Evolutionary conservation across 53 echinoderm and acorn worm genomes (phyloP), one percentile per base, ranked within the genome.

Genomic region (Apostichopus leukothele): DNA sequence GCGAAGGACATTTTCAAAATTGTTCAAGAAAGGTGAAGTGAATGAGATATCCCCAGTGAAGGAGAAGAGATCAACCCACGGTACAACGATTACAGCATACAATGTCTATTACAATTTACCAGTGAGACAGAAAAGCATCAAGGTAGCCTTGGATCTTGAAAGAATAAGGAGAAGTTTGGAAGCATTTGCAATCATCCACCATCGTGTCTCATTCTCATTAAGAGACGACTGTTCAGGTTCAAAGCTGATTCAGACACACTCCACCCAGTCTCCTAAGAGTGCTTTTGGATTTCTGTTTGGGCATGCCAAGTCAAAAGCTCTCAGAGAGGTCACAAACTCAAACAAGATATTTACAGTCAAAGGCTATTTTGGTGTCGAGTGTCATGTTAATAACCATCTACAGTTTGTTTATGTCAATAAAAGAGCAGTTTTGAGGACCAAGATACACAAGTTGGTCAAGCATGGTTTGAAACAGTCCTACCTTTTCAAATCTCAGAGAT

Each of bases 361-460:
- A 19, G 99, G 99, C 3, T 93, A 89, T 67, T 89, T 99, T 73
- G 93, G 96, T 7, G 73, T 83, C 9, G 94, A 92, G 16, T 93
- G 99, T 54, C 92, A 96, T 75, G 88, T 88, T 51, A 99, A 96
- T 87, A 99, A 96, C 86, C 89, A 83, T 18, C 63, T 93, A 77
- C 99, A 99, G 80, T 99, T 94, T 87, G 60, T 99, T 16, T 96
- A 93, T 77, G 93, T 99, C 8, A 99, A 96, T 86, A 91, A 88
- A 21, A 90, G 96, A 66, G 68, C 92, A 19, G 92, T 99, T 14
- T 75, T 94, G 71, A 94, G 93, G 79, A 94, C 99, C 7, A 96
- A 89, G 68, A 76, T 99, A 1, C 99, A 99, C 84, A 94, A 93
- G 86, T 78, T 91, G 27, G 73, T 93, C 11, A 99, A 99, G 75